Base-by-base conservation (phyloP, 1,140 invertebrate genomes). In the Anoplophora glabripennis region DNA sequence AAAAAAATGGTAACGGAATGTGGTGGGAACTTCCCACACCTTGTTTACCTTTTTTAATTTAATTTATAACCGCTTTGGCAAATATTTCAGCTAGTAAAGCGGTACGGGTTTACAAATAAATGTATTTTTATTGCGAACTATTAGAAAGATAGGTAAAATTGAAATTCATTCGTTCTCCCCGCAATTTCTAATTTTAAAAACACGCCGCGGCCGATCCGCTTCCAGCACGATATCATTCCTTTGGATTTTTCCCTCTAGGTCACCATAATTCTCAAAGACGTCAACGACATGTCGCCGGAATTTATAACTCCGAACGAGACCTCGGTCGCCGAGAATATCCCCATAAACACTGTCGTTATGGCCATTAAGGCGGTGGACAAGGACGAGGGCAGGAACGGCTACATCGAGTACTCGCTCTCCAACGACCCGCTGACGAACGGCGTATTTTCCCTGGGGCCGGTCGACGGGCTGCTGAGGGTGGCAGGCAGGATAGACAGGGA, bases 261-360 rank as follows among this genome's bases (percentile, higher is more conserved):
- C 36, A 92, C 85, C 15, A 87, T 98, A 59, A 83, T 87, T 51
- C 77, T 98, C 38, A 85, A 92, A 72, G 95, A 98, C 77, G 89
- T 97, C 14, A 98, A 98, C 78, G 96, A 99, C 76, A 88, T 93
- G 81, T 84, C 90, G 10, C 96, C 96, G 0, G 85, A 89, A 71
- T 98, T 99, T 77, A 83, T 93, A 63, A 87, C 89, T 7, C 80
- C 88, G 0, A 92, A 89, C 66, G 84, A 86, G 68, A 91, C 90
- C 5, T 77, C 83, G 12, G 84, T 94, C 9, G 80, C 84, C 55
- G 94, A 97, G 78, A 96, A 96, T 76, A 87, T 90, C 37, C 86
- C 91, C n/a, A 71, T 86, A 18, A 95, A 96, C 72, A 93, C 92
- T 4, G 86, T 96, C 10, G 86, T 97, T 8, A 90, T 94, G 83